Base-by-base conservation (phyloP, 2,797 vertebrate genomes). In the Takifugu rubripes region DNA sequence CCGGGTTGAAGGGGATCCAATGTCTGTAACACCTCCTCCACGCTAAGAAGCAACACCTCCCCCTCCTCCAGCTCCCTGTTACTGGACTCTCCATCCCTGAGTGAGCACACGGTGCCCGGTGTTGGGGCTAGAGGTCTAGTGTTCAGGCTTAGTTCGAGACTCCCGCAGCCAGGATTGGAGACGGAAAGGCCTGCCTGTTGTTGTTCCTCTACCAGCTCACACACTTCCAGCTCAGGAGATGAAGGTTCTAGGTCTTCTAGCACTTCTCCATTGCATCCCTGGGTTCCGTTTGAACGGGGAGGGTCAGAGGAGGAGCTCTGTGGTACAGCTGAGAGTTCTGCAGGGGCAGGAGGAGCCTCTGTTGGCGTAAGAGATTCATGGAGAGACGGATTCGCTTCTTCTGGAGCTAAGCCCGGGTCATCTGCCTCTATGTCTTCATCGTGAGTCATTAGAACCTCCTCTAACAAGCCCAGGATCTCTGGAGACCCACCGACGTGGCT, bases 11-110 rank as follows among this genome's bases (percentile, higher is more conserved):
- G 92, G 0, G 87, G 95, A 87, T 98, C 94, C 59, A 97, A 85
- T 73, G 92, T 97, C 78, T 94, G 94, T 68, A 96, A 90, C 52
- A 96, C 93, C 79, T 96, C 94, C 89, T 97, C 95, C 3, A 95
- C 93, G 6, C 94, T 98, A 50, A 96, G 92, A 57, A 97, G 92
- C 4, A 98, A 88, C 16, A 95, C 93, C 66, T 93, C 94, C 1
- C 93, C 93, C 64, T 96, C 95, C 87, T 97, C 95, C 74, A 96
- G 82, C 78, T 94, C 94, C 70, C 68, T 87, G 68, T 89, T 82
- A 67, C 92, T 83, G 58, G 75, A 64, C 45, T 93, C 93, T 0
- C 91, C 75, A 59, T 95, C 94, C 26, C 94, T 95, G 77, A 96
- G 91, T 29, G 93, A 86, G 91, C 88, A 97, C 85, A 82, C 82